phyloP scores from a whole-genome alignment of 2,888 invertebrate species.

The Thecophora atra region DNA sequence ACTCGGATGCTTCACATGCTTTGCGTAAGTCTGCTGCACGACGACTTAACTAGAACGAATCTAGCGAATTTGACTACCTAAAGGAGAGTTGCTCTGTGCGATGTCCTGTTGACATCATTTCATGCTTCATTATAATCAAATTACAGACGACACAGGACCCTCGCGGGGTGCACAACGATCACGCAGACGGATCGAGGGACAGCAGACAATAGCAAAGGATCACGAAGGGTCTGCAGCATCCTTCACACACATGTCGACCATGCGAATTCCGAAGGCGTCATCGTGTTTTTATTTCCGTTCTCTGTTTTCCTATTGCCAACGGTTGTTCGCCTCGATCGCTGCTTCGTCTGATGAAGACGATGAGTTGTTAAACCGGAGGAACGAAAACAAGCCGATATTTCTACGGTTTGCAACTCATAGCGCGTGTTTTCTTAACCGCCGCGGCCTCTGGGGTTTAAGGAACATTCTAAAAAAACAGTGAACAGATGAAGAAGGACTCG shows the following conservation, averaged over 20 bases:
- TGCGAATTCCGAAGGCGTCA: conserved; percentile 42
- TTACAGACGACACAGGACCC: conserved; percentile 17
- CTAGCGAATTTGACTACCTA: background rate
- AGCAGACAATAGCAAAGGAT: conserved; percentile 50
- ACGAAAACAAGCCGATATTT: background rate
- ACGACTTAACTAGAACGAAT: background rate
- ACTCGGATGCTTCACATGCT: conserved; percentile 49
- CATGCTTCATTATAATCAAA: conserved; percentile 59
- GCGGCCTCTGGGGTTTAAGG: background rate
- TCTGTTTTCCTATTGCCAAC: conserved; percentile 57
- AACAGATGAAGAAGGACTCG: conserved; percentile 52
- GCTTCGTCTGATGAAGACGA: background rate
- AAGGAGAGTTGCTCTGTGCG: background rate
- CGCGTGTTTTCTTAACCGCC: conserved; percentile 51
- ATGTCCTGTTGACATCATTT: conserved; percentile 59
- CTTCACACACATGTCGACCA: conserved; percentile 53
- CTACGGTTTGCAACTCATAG: conserved; percentile 30
- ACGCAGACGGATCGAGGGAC: conserved; percentile 9
- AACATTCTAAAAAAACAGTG: conserved; percentile 6
- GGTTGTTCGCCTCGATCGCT: conserved; percentile 35
- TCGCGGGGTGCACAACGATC: background rate
- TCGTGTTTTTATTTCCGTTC: conserved; percentile 39
- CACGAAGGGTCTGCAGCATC: conserved; percentile 26
- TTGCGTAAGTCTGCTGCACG: conserved; percentile 50
- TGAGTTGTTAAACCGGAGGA: conserved; percentile 20